Evolutionary conservation across 2,113 vertebrate genomes (phyloP).

Genomic region (Chloropsis hardwickii): DNA sequence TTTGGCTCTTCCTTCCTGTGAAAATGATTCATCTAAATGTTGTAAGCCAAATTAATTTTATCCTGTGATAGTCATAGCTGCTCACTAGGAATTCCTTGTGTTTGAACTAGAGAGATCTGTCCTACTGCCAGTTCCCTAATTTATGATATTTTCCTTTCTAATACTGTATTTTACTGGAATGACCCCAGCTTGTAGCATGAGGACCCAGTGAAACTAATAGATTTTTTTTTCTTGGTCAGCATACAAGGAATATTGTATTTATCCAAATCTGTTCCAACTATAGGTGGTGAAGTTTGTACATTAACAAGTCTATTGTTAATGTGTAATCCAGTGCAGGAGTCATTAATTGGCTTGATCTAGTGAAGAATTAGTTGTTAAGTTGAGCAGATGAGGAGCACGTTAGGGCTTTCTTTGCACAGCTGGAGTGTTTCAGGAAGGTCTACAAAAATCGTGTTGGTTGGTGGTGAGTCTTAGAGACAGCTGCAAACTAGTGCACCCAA

Average conservation of each 20-base stretch:
- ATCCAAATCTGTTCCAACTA: not conserved
- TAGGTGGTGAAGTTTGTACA: not conserved
- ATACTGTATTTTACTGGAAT: not conserved
- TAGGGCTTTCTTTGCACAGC: not conserved
- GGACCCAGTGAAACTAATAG: not conserved
- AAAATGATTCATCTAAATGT: not conserved
- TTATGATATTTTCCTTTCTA: not conserved
- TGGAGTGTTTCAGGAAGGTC: not conserved
- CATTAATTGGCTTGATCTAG: not conserved
- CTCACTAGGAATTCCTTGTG: not conserved
- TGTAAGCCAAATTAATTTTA: not conserved
- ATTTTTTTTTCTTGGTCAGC: not conserved
- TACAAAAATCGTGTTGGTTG: not conserved
- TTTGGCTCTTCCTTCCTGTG: not conserved
- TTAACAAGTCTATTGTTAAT: not conserved
- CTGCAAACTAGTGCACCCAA: not conserved
- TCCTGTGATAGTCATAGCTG: not conserved
- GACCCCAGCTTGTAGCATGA: not conserved
- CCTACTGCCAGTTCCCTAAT: not conserved
- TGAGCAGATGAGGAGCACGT: not conserved
- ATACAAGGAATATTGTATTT: not conserved
- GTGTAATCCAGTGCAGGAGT: not conserved
- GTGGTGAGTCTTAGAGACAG: not conserved
- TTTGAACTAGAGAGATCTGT: not conserved
- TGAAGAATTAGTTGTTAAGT: not conserved